A percentile compares a stretch with the other conserved stretches of the same genome.
Evolutionary conservation across 2,797 vertebrate genomes (phyloP).

Genomic region (Syndactyla subalaris): DNA sequence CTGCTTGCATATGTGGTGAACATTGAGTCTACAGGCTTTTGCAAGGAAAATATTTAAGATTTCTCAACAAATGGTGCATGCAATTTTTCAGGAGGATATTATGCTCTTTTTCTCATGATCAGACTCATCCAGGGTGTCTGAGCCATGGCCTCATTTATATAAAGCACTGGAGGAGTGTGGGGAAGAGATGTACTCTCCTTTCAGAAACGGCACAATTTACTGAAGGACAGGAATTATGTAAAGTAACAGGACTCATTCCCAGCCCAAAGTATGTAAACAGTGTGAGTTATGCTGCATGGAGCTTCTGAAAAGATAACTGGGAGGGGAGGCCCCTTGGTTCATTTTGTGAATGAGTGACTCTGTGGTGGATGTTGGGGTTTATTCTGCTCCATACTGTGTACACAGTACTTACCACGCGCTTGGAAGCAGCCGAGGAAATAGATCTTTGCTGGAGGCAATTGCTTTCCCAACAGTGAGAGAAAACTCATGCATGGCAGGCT

Average conservation of each 20-base stretch:
- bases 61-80: conserved; percentile 15
- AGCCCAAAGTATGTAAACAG: conserved; percentile 4
- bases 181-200: background rate
- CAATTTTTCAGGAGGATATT: conserved; percentile 14
- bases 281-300: background rate
- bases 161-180: background rate
- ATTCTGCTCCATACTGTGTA: background rate
- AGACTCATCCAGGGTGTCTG: background rate
- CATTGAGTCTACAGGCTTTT: background rate
- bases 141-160: background rate
- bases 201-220: background rate
- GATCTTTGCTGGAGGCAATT: conserved; percentile 13
- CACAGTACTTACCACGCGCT: background rate
- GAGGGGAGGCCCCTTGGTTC: background rate
- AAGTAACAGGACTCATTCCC: background rate
- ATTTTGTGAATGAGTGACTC: conserved; percentile 64
- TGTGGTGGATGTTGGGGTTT: conserved; percentile 23
- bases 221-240: background rate
- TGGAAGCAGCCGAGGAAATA: conserved; percentile 11
- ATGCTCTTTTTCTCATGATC: background rate
- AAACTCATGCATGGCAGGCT: background rate
- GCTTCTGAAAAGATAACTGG: conserved; percentile 26
- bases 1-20: background rate
- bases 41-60: conserved; percentile 50
- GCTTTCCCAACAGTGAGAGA: conserved; percentile 19